Conservation (phyloP, 2,797 vertebrate species). For the Microtus californicus region DNA sequence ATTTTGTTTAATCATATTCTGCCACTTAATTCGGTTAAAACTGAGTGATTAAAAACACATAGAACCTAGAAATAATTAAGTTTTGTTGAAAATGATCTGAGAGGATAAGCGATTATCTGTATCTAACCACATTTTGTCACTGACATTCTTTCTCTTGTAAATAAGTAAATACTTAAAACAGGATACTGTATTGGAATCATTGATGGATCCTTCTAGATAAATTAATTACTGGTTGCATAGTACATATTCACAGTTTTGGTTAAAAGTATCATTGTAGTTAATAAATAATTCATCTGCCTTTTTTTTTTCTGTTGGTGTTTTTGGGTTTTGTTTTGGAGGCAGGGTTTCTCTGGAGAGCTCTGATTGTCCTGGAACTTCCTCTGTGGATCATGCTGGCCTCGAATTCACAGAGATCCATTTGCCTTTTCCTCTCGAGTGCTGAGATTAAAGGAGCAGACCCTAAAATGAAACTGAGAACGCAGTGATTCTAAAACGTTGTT, state of each 20-base stretch:
- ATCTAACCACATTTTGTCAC: constrained; percentile 52
- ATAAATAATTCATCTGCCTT: constrained; percentile 79
- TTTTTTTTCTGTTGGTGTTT: neutral
- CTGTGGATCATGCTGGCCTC: neutral
- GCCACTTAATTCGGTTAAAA: constrained; percentile 72
- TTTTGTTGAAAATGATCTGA: constrained; percentile 63
- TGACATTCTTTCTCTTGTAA: constrained; percentile 53
- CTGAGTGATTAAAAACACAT: constrained; percentile 57
- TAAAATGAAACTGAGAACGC: constrained; percentile 62
- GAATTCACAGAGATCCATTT: neutral
- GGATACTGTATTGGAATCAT: constrained; percentile 64
- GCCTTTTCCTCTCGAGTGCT: neutral
- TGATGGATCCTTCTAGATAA: constrained; percentile 60
- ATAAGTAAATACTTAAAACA: constrained; percentile 65
- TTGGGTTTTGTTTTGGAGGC: neutral
- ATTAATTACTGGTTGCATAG: constrained; percentile 65
- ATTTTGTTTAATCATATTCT: constrained; percentile 63
- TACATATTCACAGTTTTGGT: constrained; percentile 58
- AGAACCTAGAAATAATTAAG: constrained; percentile 58
- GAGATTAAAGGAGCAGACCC: neutral
- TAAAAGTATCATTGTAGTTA: constrained; percentile 77
- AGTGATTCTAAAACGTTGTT: neutral
- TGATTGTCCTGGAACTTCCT: neutral
- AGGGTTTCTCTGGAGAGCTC: neutral
- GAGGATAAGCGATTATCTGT: constrained; percentile 57